These are phyloP conservation scores for Ivindomyrus marchei DNA, from an alignment of 2,113 vertebrate genomes.

Conservation along the genomic window DNA sequence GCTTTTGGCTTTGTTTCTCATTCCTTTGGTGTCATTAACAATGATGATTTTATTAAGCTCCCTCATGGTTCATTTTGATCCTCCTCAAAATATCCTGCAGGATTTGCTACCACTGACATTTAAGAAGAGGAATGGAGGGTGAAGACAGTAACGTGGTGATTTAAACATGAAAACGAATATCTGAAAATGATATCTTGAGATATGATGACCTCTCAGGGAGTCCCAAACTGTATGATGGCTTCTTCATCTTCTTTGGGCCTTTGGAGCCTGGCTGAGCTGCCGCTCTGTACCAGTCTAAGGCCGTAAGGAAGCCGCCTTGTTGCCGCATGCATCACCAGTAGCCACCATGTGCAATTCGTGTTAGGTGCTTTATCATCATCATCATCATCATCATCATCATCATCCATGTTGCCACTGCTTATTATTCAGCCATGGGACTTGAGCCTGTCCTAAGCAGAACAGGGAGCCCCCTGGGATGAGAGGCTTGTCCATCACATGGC, in stretches of 20 bases:
- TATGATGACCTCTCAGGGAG: background rate
- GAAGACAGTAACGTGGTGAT: background rate
- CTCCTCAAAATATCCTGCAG: background rate
- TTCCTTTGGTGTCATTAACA: constrained; percentile 4
- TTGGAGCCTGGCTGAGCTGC: background rate
- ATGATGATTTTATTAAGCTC: constrained; percentile 10
- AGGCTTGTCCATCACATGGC: background rate
- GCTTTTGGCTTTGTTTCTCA: background rate
- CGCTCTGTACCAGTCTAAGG: background rate
- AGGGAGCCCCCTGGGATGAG: background rate
- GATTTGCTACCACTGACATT: background rate
- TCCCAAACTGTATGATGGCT: background rate
- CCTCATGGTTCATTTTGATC: background rate
- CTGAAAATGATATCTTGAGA: background rate
- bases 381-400: background rate
- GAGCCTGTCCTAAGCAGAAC: background rate
- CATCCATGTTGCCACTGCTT: background rate
- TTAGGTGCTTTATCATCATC: background rate
- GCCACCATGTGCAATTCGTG: background rate
- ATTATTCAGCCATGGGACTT: background rate
- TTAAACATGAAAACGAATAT: background rate
- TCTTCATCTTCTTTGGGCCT: background rate
- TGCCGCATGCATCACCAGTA: background rate
- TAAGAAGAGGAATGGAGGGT: background rate
- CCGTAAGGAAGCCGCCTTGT: background rate